Percentiles rank a stretch among this genome's conserved stretches.
Conservation (phyloP, 2,113 vertebrate genomes). For the Myotis davidii region DNA sequence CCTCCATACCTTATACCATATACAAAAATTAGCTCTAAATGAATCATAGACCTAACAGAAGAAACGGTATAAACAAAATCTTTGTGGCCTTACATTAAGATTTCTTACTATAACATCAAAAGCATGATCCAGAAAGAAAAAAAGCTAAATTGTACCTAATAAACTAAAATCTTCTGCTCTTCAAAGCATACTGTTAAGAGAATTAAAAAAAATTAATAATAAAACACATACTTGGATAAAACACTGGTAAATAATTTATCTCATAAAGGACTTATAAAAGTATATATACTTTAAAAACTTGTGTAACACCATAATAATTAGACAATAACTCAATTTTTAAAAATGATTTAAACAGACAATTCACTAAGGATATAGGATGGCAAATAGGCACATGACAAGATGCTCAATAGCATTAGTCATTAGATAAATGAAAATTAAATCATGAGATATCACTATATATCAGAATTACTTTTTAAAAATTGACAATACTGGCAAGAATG, state of each 20-base stretch:
- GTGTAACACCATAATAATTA: background rate
- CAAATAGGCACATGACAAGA: background rate
- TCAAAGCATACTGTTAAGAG: background rate
- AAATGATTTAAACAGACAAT: background rate
- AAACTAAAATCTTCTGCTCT: background rate
- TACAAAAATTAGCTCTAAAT: constrained; percentile 2
- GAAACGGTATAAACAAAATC: background rate
- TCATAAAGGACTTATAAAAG: constrained; percentile 5
- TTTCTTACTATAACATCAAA: constrained; percentile 16
- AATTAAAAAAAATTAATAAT: background rate
- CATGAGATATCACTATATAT: background rate
- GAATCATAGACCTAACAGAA: background rate
- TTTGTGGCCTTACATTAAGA: background rate
- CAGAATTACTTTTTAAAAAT: background rate
- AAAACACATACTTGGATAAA: background rate
- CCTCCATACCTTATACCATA: background rate
- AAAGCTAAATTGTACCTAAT: background rate
- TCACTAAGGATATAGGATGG: background rate
- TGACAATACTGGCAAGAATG: background rate
- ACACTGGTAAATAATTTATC: constrained; percentile 1
- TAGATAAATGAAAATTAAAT: constrained; percentile 28
- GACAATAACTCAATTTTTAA: background rate
- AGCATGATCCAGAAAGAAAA: background rate
- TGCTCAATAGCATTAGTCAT: background rate
- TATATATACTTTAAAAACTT: background rate